Evolutionary conservation across 2,113 vertebrate species (phyloP).

Genomic region (Stigmatopora argus): DNA sequence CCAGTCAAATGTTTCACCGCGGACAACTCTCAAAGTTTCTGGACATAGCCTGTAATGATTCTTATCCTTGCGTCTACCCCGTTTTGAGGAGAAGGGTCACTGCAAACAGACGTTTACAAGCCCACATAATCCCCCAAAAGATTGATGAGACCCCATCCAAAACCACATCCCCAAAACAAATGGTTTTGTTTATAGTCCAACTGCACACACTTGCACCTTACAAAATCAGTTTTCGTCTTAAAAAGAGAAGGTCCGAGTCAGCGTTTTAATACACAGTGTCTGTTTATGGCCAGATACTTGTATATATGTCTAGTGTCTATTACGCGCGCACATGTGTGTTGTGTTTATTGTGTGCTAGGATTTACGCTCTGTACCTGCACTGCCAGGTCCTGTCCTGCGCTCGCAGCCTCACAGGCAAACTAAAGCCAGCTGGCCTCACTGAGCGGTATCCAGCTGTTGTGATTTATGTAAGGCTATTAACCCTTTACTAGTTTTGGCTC

Average conservation of each 20-base stretch:
- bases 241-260: conserved; percentile 23
- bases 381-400: conserved; percentile 52
- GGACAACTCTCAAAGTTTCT: conserved; percentile 18
- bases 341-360: conserved; percentile 58
- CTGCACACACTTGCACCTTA: conserved; percentile 10
- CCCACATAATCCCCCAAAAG: conserved; percentile 54
- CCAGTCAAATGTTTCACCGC: conserved; percentile 9
- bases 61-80: conserved; percentile 45
- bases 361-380: conserved; percentile 63
- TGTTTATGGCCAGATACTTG: conserved; percentile 28
- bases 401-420: conserved; percentile 56
- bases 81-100: conserved; percentile 51
- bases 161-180: conserved; percentile 21
- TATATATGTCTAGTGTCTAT: conserved; percentile 35
- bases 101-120: conserved; percentile 60
- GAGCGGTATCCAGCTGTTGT: conserved; percentile 66
- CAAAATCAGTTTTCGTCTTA: conserved; percentile 4
- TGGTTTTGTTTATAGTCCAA: conserved; percentile 21
- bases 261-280: conserved; percentile 24
- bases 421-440: conserved; percentile 72
- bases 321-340: conserved; percentile 43
- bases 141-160: conserved; percentile 51
- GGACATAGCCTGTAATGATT: conserved; percentile 21
- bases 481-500: conserved; percentile 50
- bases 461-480: conserved; percentile 71